Conservation (phyloP, 1,140 invertebrate genomes). For the Drosophila navojoa region DNA sequence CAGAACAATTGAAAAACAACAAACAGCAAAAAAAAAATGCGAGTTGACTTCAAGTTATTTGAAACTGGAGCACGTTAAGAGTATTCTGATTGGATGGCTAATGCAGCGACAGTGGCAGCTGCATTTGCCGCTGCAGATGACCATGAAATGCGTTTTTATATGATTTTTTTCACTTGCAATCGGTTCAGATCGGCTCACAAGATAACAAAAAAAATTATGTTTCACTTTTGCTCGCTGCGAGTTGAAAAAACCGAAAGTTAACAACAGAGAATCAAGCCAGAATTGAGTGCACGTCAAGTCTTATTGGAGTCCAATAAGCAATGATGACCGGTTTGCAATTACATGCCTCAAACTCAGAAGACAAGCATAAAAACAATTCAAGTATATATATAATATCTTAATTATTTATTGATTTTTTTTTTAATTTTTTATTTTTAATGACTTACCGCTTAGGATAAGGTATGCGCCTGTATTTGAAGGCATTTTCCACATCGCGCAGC, state of each 20-base stretch:
- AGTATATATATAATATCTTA: not conserved
- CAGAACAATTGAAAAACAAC: slow-evolving; percentile 56
- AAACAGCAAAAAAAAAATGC: slow-evolving; percentile 23
- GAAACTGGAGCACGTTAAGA: slow-evolving; percentile 59
- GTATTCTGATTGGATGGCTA: slow-evolving; percentile 35
- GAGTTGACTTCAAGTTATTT: slow-evolving; percentile 41
- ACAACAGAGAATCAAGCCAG: slow-evolving; percentile 46
- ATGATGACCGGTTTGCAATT: slow-evolving; percentile 74
- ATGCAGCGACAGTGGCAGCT: slow-evolving; percentile 12
- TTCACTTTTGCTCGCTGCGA: slow-evolving; percentile 40
- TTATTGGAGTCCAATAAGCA: slow-evolving; percentile 40
- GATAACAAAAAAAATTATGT: slow-evolving; percentile 19
- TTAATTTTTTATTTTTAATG: not conserved
- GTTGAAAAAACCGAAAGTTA: slow-evolving; percentile 74
- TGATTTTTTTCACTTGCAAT: slow-evolving; percentile 29
- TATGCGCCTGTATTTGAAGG: slow-evolving; percentile 81
- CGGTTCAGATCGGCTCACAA: not conserved
- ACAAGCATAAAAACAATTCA: not conserved
- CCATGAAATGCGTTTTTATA: slow-evolving; percentile 47
- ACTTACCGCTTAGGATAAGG: slow-evolving; percentile 83
- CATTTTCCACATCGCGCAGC: slow-evolving; percentile 80
- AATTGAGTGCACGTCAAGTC: slow-evolving; percentile 56
- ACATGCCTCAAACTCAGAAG: slow-evolving; percentile 7
- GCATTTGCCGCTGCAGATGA: slow-evolving; percentile 20
- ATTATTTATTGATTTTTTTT: not conserved